Conservation (phyloP, 2,888 invertebrate genomes). For the Leucophenga montana region DNA sequence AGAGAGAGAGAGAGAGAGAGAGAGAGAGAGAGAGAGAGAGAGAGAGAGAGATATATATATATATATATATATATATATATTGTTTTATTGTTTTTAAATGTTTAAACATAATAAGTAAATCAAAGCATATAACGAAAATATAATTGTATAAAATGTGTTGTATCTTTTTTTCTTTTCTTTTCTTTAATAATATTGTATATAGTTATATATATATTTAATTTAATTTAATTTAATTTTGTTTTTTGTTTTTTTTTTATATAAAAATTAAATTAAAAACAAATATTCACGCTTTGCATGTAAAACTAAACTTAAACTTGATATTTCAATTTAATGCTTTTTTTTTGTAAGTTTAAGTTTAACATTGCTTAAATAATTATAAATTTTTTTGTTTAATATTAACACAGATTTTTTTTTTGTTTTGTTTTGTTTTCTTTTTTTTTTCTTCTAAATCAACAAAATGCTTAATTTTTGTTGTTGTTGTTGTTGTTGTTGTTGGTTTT, state of each 20-base stretch:
- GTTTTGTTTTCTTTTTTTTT: no score
- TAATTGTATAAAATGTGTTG: constrained; percentile 41
- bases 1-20: no score
- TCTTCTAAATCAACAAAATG: constrained; percentile 18
- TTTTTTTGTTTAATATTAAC: constrained; percentile 11
- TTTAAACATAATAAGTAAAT: constrained; percentile 66
- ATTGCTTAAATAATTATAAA: constrained; percentile 39
- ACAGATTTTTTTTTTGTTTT: constrained; percentile 20
- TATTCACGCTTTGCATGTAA: constrained; percentile 53
- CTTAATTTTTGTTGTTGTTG: constrained; percentile 23
- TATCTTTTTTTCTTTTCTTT: no score
- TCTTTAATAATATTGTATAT: constrained; percentile 8
- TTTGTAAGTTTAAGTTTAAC: constrained; percentile 44
- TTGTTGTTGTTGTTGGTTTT: constrained; percentile 29
- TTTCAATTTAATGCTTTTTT: constrained; percentile 35
- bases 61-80: constrained; percentile 46
- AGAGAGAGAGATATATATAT: no score
- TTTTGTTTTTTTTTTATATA: constrained; percentile 25
- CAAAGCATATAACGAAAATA: constrained; percentile 67
- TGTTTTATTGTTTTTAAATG: constrained; percentile 49
- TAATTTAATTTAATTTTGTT: constrained; percentile 5
- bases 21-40: no score
- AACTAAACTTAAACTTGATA: constrained; percentile 43
- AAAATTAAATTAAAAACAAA: constrained; percentile 58
- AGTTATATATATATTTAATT: no score